Conservation (phyloP, 2,797 vertebrate genomes). For the Peromyscus melanophrys region DNA sequence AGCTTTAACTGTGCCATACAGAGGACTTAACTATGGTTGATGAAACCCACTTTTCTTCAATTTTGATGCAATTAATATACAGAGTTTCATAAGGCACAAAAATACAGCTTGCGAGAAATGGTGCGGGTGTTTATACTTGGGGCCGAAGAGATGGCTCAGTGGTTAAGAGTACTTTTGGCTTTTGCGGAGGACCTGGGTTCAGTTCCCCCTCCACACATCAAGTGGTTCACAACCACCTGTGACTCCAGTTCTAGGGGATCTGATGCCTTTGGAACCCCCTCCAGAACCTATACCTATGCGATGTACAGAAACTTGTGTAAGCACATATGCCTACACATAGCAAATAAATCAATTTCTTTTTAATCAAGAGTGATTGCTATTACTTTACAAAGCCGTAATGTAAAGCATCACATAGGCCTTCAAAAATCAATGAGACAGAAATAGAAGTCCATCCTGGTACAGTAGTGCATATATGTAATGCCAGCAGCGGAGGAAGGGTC, state of each 20-base stretch:
- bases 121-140: background rate
- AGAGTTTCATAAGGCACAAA: background rate
- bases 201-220: background rate
- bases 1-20: background rate
- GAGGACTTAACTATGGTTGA: conserved; percentile 23
- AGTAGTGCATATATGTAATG: background rate
- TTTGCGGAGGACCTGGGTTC: background rate
- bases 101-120: background rate
- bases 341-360: background rate
- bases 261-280: background rate
- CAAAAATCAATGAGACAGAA: background rate
- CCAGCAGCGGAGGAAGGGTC: background rate
- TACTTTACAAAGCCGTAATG: conserved; percentile 45
- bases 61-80: conserved; percentile 34
- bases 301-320: background rate
- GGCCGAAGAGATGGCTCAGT: background rate
- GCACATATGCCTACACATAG: background rate
- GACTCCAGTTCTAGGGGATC: background rate
- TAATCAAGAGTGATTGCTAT: background rate
- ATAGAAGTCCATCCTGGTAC: background rate
- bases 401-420: conserved; percentile 2
- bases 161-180: background rate
- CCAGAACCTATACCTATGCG: background rate
- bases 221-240: background rate
- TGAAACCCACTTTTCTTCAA: background rate